Evolutionary conservation across 2,113 vertebrate species (phyloP).

Genomic region (Equus quagga): DNA sequence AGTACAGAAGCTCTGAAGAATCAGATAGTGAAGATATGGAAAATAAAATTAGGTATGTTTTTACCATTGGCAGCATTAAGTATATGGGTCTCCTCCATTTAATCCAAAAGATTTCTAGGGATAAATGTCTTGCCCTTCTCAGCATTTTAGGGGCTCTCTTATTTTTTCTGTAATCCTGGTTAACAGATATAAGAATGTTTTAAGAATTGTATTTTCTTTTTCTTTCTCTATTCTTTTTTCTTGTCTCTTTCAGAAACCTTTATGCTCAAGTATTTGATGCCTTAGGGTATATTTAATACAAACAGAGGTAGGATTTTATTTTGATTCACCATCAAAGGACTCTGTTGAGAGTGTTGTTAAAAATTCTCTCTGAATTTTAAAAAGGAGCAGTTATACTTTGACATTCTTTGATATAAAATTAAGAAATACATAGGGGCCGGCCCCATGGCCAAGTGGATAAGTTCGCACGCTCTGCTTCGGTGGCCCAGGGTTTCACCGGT

Average conservation of each 20-base stretch:
- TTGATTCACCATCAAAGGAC: constrained; percentile 18
- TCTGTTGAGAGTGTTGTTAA: background rate
- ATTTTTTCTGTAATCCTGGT: background rate
- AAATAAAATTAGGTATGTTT: constrained; percentile 83
- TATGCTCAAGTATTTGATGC: constrained; percentile 32
- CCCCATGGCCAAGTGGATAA: too few relatives aligned
- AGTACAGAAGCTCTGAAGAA: constrained; percentile 85
- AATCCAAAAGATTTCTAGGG: background rate
- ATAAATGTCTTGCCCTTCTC: background rate
- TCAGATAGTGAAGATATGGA: constrained; percentile 81
- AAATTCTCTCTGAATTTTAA: constrained; percentile 57
- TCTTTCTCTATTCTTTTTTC: background rate
- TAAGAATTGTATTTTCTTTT: background rate
- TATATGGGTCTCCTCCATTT: background rate
- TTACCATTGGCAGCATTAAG: background rate
- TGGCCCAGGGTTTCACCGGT: too few relatives aligned
- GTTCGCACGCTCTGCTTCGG: too few relatives aligned
- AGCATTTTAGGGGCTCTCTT: constrained; percentile 17
- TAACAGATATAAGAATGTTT: background rate
- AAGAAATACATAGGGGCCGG: background rate
- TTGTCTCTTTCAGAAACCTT: constrained; percentile 30
- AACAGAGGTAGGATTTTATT: constrained; percentile 48
- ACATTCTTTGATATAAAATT: constrained; percentile 52
- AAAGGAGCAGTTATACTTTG: background rate
- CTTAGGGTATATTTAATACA: constrained; percentile 18